Conservation (phyloP, 2,888 invertebrate genomes). For the Selenia dentaria region DNA sequence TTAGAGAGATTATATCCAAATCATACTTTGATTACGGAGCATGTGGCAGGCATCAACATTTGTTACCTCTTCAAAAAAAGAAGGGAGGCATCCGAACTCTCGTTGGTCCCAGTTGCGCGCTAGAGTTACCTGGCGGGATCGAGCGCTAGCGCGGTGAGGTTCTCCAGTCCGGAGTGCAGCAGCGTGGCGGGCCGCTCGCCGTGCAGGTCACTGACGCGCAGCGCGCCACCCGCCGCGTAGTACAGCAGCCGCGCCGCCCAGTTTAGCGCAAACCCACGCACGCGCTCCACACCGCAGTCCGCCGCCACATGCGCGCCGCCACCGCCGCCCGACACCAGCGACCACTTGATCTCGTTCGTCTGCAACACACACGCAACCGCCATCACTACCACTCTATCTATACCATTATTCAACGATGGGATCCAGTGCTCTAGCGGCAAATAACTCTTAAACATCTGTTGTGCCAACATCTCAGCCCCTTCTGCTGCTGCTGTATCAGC, state of each 20-base stretch:
- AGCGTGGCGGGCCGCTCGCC: conserved; percentile 87
- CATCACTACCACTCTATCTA: too few relatives aligned
- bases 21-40: too few relatives aligned
- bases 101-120: too few relatives aligned
- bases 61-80: too few relatives aligned
- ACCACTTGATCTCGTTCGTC: conserved; percentile 86
- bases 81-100: too few relatives aligned
- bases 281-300: conserved; percentile 76
- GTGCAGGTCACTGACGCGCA: conserved; percentile 88
- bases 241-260: conserved; percentile 92
- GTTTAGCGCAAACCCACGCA: conserved; percentile 91
- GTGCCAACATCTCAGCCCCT: too few relatives aligned
- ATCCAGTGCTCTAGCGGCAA: too few relatives aligned
- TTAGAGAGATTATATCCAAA: too few relatives aligned
- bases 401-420: too few relatives aligned
- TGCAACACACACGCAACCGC: not conserved
- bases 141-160: conserved; percentile 87
- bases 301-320: conserved; percentile 86
- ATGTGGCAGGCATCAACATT: too few relatives aligned
- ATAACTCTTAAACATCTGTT: too few relatives aligned
- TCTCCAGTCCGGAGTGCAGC: conserved; percentile 87
- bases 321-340: conserved; percentile 78
- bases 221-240: conserved; percentile 86
- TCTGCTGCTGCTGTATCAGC: too few relatives aligned
- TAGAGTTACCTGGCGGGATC: conserved; percentile 78